phyloP scores from a whole-genome alignment of 1,140 invertebrate genomes.

The Chrysoperla carnea region DNA sequence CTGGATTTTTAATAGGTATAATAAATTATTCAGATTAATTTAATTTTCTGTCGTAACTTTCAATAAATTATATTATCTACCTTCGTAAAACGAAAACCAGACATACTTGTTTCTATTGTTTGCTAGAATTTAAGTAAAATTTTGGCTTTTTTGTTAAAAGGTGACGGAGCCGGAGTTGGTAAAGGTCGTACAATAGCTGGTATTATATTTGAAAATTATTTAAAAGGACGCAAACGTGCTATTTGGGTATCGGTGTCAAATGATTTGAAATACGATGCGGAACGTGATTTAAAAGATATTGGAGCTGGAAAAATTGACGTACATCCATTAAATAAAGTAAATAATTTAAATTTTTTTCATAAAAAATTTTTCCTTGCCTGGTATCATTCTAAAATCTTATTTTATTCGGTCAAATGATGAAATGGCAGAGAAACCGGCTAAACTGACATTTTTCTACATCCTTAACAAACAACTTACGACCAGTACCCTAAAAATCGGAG shows the following conservation, averaged over 20 bases:
- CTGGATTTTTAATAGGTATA: conserved; percentile 85
- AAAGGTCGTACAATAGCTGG: conserved; percentile 98
- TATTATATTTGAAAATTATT: conserved; percentile 95
- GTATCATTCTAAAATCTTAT: no score
- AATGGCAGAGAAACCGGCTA: no score
- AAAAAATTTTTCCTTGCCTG: neutral
- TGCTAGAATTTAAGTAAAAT: no score
- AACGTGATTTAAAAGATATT: conserved; percentile 90
- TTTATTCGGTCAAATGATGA: no score
- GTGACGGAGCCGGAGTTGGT: conserved; percentile 97
- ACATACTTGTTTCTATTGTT: no score
- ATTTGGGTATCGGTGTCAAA: conserved; percentile 98
- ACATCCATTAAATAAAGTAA: conserved; percentile 73
- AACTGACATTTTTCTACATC: no score
- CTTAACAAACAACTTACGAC: no score
- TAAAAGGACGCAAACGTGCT: conserved; percentile 81
- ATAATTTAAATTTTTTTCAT: neutral
- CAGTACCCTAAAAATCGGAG: no score
- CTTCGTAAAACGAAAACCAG: no score
- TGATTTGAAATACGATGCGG: conserved; percentile 96
- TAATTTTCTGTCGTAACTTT: no score
- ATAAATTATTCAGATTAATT: conserved; percentile 2
- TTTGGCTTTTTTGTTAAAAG: conserved; percentile 24
- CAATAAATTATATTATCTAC: no score
- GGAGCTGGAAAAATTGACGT: conserved; percentile 84